Base-by-base conservation (phyloP, 2,113 vertebrate species). In the Struthio camelus region DNA sequence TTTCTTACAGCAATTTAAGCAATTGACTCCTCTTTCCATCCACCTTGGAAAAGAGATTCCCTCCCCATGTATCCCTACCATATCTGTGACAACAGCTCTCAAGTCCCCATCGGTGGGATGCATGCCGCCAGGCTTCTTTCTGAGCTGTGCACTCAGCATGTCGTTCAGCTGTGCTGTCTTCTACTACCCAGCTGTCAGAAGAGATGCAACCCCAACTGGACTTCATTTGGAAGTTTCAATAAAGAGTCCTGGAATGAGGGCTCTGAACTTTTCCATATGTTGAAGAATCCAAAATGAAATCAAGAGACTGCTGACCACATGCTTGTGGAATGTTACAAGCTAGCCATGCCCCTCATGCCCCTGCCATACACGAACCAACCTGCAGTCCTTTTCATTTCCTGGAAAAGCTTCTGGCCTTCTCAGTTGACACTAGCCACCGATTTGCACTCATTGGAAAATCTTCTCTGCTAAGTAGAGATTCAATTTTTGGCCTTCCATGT, bases 331-430 rank as follows among this genome's bases (percentile, higher is more conserved):
- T 14, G 34, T 15, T 15, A 25, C n/a, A 38, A 64, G 36, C 8
- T 38, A 18, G 62, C 13, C 36, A 27, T 25, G 62, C 14, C 36
- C 24, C 23, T n/a, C 23, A 32, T 64, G 62, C 24, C 2, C 24
- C 18, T 5, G 12, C 20, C 54, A 18, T 0, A 0, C 5, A 6
- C 24, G 14, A 30, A 22, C 12, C 32, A 30, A 17, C 7, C 34
- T 2, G 24, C 1, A 11, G 5, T 28, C 22, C 42, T 44, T 58
- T 75, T 42, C 0, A 1, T 7, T 19, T 20, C 20, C 48, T 67
- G 22, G 4, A 11, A 6, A 3, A 40, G 27, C 46, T 22, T 19
- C 17, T 15, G 24, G 54, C 66, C 66, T 22, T 28, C 1, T 0
- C 1, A 6, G 30, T 4, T 48, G 59, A 67, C 64, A 10, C 28